phyloP scores from a whole-genome alignment of 2,888 invertebrate genomes.

The Lycophotia porphyrea region DNA sequence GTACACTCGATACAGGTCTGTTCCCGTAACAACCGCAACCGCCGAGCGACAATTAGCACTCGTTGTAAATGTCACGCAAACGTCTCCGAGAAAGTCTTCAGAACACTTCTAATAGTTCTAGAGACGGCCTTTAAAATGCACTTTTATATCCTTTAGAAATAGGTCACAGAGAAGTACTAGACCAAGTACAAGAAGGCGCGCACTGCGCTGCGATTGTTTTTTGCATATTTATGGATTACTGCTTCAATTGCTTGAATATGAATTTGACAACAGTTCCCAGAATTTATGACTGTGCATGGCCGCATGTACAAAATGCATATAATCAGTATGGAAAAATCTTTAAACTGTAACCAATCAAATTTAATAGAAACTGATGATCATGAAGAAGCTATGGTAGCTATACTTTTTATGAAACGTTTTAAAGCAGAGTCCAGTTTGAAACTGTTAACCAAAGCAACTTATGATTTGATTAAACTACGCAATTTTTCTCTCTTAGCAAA shows the following conservation, averaged over 20 bases:
- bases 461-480: constrained; percentile 65
- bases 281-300: constrained; percentile 35
- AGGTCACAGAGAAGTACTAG: constrained; percentile 60
- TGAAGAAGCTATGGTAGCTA: background rate
- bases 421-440: constrained; percentile 22
- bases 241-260: constrained; percentile 59
- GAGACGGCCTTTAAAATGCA: constrained; percentile 61
- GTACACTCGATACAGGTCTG: constrained; percentile 81
- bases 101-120: constrained; percentile 63
- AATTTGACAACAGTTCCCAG: constrained; percentile 58
- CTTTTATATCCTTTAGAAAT: constrained; percentile 58
- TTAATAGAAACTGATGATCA: constrained; percentile 19
- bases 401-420: constrained; percentile 17
- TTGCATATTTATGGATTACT: constrained; percentile 61
- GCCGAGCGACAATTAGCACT: constrained; percentile 83
- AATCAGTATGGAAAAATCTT: constrained; percentile 7
- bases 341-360: constrained; percentile 6
- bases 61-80: constrained; percentile 85
- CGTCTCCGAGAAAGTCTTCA: constrained; percentile 62
- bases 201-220: constrained; percentile 54
- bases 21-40: constrained; percentile 79
- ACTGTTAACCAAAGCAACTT: constrained; percentile 52
- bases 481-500: constrained; percentile 61
- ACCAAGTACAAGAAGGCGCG: constrained; percentile 46
- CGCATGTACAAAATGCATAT: constrained; percentile 17